Percentiles rank a stretch among this genome's conserved stretches.
Conservation (phyloP, 2,113 vertebrate species). For the Gallinago jamesoni region DNA sequence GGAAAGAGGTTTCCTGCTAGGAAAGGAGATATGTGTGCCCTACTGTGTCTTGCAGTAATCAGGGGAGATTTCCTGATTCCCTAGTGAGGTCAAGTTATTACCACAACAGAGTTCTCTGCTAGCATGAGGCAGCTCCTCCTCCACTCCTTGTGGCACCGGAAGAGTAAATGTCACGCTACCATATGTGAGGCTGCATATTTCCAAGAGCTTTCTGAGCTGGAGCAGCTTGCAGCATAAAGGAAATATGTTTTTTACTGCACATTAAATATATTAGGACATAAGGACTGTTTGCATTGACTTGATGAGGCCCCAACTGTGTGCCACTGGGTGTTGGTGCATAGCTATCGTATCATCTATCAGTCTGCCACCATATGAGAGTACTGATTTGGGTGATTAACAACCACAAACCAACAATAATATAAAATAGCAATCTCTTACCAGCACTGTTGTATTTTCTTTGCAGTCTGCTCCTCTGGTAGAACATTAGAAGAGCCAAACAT, state of each 20-base stretch:
- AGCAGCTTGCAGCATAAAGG: background rate
- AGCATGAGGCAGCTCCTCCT: background rate
- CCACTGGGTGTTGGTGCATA: background rate
- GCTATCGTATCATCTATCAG: background rate
- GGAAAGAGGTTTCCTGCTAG: background rate
- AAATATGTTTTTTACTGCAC: background rate
- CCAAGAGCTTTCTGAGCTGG: background rate
- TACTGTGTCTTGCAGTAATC: background rate
- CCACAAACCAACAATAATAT: background rate
- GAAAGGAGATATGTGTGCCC: background rate
- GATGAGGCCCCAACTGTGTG: conserved; percentile 1
- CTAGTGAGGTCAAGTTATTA: background rate
- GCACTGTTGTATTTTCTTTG: background rate
- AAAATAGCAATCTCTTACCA: background rate
- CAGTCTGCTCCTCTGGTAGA: background rate
- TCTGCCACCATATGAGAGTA: background rate
- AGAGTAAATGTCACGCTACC: background rate
- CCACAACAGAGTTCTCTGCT: background rate
- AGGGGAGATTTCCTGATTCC: background rate
- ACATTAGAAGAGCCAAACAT: background rate
- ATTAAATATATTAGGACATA: background rate
- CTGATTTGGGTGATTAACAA: background rate
- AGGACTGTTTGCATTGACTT: background rate
- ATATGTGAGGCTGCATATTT: background rate
- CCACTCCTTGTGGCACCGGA: background rate